Evolutionary conservation across 2,113 vertebrate species (phyloP), one percentile per base, ranked within the genome.

Genomic region (Fregetta grallaria): DNA sequence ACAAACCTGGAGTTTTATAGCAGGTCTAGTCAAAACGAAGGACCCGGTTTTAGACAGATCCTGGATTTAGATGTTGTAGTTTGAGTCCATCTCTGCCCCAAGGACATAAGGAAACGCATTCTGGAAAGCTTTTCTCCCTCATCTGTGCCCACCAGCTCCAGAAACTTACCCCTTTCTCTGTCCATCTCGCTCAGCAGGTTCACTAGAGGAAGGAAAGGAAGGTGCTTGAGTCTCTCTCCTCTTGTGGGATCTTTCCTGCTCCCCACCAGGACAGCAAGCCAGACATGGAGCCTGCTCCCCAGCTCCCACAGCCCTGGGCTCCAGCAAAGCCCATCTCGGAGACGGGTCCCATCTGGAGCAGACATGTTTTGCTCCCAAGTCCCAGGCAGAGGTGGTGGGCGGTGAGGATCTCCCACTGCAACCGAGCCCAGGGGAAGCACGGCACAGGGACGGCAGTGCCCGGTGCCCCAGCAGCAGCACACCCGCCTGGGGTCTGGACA

Each of bases 101-200:
- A 30, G n/a, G 32, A 53, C 15, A 4, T 2, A 29, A 72, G 47
- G 40, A 71, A 45, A 29, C 14, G 50, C 52, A 26, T 40, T 22
- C 66, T 38, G 52, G 44, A 72, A 87, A 74, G 42, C n/a, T 59
- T 75, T 42, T 32, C 42, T 32, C 34, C 38, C 59, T 66, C 26
- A 2, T 26, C 49, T 67, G n/a, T 47, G 32, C 59, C 45, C 86
- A 55, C 10, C 63, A 71, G 32, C 9, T 83, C 44, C 61, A 67
- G 29, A 50, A 74, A 67, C 94, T 89, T 30, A 95, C 94, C 96
- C 40, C 13, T 89, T 47, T 94, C 80, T 49, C 47, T 44, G 29
- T 84, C 79, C 3, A 7, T 3, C 59, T 34, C 2, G 2, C 22
- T 50, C 86, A 3, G 18, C 68, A 96, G 52, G 38, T 27, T 74